A percentile compares a stretch with the other conserved stretches of the same genome.
These are phyloP conservation scores for Leptinotarsa peninsularis DNA, from an alignment of 2,888 invertebrate genomes.

Conservation along the genomic window DNA sequence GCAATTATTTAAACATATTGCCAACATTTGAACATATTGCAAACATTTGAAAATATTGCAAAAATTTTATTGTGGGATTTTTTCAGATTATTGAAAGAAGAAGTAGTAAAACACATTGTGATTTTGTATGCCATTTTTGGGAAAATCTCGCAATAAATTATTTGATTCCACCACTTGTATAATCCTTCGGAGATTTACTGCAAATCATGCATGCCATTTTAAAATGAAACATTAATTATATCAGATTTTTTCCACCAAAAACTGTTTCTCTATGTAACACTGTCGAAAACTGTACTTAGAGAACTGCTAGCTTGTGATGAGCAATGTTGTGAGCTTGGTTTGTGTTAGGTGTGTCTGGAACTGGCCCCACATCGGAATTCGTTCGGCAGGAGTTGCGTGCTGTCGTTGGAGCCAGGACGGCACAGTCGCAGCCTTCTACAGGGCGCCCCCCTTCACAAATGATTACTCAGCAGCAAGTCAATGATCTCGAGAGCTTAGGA, in stretches of 20 bases:
- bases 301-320: slow-evolving; percentile 31
- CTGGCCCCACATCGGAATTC: slow-evolving; percentile 82
- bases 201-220: slow-evolving; percentile 16
- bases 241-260: too few species aligned
- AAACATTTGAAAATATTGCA: too few species aligned
- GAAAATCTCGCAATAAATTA: too few species aligned
- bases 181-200: not conserved
- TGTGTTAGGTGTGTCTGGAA: slow-evolving; percentile 68
- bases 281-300: slow-evolving; percentile 26
- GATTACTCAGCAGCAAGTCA: slow-evolving; percentile 62
- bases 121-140: too few species aligned
- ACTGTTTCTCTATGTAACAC: slow-evolving; percentile 4
- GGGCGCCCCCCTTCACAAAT: slow-evolving; percentile 53
- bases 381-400: slow-evolving; percentile 92
- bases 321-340: slow-evolving; percentile 44
- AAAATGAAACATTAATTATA: slow-evolving; percentile 15
- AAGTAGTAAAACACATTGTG: too few species aligned
- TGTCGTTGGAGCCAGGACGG: slow-evolving; percentile 85
- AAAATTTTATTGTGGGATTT: too few species aligned
- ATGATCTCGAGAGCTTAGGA: slow-evolving; percentile 78
- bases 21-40: too few species aligned
- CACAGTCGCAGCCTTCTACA: slow-evolving; percentile 64
- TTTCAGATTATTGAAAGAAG: too few species aligned
- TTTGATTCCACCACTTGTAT: too few species aligned
- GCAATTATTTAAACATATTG: too few species aligned